Base-by-base conservation (phyloP, 2,888 invertebrate genomes). In the Lacanobia oleracea region DNA sequence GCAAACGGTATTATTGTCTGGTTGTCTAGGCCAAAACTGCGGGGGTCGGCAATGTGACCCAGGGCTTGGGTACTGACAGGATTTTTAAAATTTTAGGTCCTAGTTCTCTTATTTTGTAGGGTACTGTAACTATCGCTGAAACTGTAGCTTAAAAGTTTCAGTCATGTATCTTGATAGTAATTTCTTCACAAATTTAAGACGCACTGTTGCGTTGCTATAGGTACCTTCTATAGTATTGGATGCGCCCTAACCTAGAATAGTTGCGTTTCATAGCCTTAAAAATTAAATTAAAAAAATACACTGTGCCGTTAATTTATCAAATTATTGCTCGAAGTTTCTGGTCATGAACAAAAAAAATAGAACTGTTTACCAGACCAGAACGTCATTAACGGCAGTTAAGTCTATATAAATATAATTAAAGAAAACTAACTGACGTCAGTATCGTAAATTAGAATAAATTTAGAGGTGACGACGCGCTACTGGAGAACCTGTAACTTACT, bases 321-420 rank as follows among this genome's bases (percentile, higher is more conserved):
- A 40, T 37, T 60, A n/a, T 63, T 60, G 59, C 60, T 56, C 33
- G 68, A 33, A 72, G 48, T 23, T 63, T 77, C 61, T 76, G 61
- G 50, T 62, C 37, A 33, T 63, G 51, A 59, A 59, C 50, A 48
- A 64, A 60, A 64, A 60, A 72, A 74, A 72, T 64, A 50, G 23
- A 57, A 67, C 59, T 40, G 69, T 54, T 80, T 67, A 86, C 65
- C 69, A 78, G 84, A 86, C 75, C 78, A 80, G 73, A 86, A 82
- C 77, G 54, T 33, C 67, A 54, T 78, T 78, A 80, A 79, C 70
- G 74, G 78, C 67, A 75, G 72, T 78, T 73, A 70, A 70, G 50
- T 70, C 60, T 27, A 45, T 45, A 67, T 75, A 72, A 74, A 75
- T 69, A 51, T 45, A 53, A 57, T 67, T 62, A 70, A 61, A 27